A percentile compares a stretch with the other conserved stretches of the same genome.
Evolutionary conservation across 2,113 vertebrate genomes (phyloP).

Genomic region (Anguilla japonica): DNA sequence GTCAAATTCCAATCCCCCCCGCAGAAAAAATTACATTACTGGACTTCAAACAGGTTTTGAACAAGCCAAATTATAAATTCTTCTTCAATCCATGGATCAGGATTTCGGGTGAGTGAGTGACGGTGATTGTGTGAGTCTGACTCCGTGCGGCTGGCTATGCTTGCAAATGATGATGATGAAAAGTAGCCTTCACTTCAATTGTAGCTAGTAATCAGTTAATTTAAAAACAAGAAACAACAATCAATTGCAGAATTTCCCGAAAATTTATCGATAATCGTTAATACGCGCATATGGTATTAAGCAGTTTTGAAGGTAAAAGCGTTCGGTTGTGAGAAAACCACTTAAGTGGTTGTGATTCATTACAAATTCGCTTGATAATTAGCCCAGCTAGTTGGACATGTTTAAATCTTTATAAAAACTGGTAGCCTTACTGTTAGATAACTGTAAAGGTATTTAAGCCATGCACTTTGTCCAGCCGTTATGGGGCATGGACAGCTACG

Average conservation of each 20-base stretch:
- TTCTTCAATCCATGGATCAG: constrained; percentile 95
- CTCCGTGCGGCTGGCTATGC: constrained; percentile 4
- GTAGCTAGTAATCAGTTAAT: neutral
- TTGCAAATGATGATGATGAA: constrained; percentile 21
- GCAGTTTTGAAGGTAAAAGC: neutral
- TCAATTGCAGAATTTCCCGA: neutral
- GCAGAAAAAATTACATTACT: constrained; percentile 83
- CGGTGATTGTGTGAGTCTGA: constrained; percentile 42
- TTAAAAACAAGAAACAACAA: neutral
- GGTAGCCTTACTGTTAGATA: no score
- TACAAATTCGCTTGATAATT: no score
- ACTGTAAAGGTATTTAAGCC: no score
- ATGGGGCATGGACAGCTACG: no score
- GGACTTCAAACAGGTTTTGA: constrained; percentile 88
- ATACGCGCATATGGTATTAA: neutral
- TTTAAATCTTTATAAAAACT: no score
- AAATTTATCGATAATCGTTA: neutral
- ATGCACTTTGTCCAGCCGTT: no score
- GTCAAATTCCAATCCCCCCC: constrained; percentile 87
- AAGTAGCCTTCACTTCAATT: neutral
- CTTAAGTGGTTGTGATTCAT: no score
- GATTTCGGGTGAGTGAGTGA: constrained; percentile 79
- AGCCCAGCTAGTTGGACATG: no score
- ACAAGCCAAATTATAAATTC: constrained; percentile 89
- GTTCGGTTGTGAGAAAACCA: no score